A percentile compares a stretch with the other conserved stretches of the same genome.
phyloP scores from a whole-genome alignment of 1,140 invertebrate species.

The Zaprionus vittiger region DNA sequence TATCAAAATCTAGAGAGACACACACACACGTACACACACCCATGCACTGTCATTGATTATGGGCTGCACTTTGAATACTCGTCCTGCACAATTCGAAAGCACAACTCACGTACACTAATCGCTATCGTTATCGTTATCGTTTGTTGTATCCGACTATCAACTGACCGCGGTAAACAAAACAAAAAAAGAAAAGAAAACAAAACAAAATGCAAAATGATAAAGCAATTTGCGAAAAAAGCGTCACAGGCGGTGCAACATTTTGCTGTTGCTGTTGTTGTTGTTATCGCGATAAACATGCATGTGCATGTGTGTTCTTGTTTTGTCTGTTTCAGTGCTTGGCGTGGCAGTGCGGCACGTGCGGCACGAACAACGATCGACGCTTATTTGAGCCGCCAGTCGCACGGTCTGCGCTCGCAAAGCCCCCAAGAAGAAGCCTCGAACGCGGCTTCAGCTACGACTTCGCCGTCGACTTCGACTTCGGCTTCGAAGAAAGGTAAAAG shows the following conservation, averaged over 20 bases:
- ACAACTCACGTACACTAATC: neutral
- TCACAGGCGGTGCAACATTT: constrained; percentile 12
- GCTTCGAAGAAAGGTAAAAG: constrained; percentile 71
- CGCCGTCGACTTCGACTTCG: neutral
- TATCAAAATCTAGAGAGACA: neutral
- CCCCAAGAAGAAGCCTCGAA: constrained; percentile 17
- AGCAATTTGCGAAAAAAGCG: neutral
- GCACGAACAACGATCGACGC: constrained; percentile 74
- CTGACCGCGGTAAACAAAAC: neutral
- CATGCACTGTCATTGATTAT: neutral
- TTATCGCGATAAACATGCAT: neutral
- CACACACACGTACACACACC: neutral
- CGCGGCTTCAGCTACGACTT: neutral
- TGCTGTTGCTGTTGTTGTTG: constrained; percentile 7
- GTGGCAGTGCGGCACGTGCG: constrained; percentile 64
- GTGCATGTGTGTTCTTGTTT: neutral
- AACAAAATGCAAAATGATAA: neutral
- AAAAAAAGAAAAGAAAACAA: constrained; percentile 9
- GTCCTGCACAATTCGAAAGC: neutral
- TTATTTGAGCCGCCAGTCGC: constrained; percentile 58
- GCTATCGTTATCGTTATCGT: constrained; percentile 12
- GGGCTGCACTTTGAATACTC: neutral
- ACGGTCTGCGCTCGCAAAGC: constrained; percentile 19
- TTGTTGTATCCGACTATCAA: neutral
- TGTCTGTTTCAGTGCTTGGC: neutral